phyloP scores from a whole-genome alignment of 1,140 invertebrate species.

The Pseudomyrmex dendroicus region DNA sequence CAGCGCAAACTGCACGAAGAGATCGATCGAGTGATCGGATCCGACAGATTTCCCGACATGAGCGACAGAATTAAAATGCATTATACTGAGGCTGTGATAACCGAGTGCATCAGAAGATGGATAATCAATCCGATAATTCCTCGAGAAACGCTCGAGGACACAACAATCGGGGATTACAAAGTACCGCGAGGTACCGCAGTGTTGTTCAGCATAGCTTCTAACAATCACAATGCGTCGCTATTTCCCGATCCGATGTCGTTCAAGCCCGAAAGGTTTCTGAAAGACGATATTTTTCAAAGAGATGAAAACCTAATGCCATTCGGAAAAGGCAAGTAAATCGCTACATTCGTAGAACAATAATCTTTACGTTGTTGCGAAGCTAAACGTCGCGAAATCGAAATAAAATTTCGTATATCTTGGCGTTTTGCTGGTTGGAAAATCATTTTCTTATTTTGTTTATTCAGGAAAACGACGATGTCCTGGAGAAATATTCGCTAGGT shows the following conservation, averaged over 20 bases:
- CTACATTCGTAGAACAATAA: not conserved
- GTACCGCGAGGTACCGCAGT: conserved; percentile 89
- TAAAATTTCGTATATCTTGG: not conserved
- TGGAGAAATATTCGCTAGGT: conserved; percentile 90
- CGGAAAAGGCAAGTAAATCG: conserved; percentile 87
- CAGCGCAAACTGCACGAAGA: conserved; percentile 89
- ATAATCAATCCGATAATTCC: too few relatives aligned
- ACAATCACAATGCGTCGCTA: conserved; percentile 87
- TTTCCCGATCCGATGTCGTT: conserved; percentile 90
- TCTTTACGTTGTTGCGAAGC: too few relatives aligned
- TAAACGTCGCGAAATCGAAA: too few relatives aligned
- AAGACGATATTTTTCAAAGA: conserved; percentile 76
- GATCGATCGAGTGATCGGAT: conserved; percentile 86
- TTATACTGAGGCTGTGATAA: conserved; percentile 88
- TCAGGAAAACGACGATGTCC: conserved; percentile 91
- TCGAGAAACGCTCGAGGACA: conserved; percentile 87
- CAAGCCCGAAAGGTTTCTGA: conserved; percentile 89
- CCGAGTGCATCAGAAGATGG: conserved; percentile 88
- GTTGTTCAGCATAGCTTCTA: conserved; percentile 87
- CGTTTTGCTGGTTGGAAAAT: not conserved
- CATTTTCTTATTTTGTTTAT: conserved; percentile 49
- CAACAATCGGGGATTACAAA: conserved; percentile 87
- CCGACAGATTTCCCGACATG: conserved; percentile 78
- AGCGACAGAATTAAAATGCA: conserved; percentile 86
- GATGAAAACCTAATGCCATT: conserved; percentile 88